Percentiles rank a stretch among this genome's conserved stretches.
These are phyloP conservation scores for Unio pictorum DNA, from an alignment of 2,888 invertebrate species.

Conservation along the genomic window DNA sequence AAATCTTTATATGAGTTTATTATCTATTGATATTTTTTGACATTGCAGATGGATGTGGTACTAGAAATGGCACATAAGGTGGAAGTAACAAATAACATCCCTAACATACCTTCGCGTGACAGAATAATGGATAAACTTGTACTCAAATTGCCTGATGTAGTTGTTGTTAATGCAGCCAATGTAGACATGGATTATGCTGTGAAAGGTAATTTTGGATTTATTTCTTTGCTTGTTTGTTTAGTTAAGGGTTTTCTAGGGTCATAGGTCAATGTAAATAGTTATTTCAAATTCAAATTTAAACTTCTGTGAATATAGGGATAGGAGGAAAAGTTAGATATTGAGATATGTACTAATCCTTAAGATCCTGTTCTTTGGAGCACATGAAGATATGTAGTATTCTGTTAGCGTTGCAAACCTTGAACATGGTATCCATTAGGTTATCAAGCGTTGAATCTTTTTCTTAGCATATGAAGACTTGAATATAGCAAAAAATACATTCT, in stretches of 20 bases:
- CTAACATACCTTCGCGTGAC: slow-evolving; percentile 74
- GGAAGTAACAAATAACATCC: slow-evolving; percentile 62
- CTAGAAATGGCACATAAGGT: slow-evolving; percentile 90
- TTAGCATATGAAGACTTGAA: no score
- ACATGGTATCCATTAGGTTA: no score
- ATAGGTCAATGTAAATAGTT: neutral
- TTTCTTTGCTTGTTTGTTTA: neutral
- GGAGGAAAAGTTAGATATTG: no score
- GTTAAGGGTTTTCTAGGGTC: neutral
- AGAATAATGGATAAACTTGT: slow-evolving; percentile 85
- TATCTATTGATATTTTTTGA: slow-evolving; percentile 1
- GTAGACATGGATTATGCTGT: slow-evolving; percentile 92
- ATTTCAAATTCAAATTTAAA: no score
- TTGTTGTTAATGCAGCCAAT: slow-evolving; percentile 86
- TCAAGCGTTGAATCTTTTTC: no score
- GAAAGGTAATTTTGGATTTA: slow-evolving; percentile 76
- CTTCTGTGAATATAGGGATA: no score
- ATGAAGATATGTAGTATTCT: no score
- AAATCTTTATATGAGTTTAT: no score
- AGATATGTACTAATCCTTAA: no score
- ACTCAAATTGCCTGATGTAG: slow-evolving; percentile 87
- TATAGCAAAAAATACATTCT: no score
- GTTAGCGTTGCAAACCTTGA: no score
- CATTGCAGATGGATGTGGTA: slow-evolving; percentile 85
- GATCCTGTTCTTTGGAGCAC: neutral